Conservation (phyloP, 2,113 vertebrate genomes). For the Piprites chloris region DNA sequence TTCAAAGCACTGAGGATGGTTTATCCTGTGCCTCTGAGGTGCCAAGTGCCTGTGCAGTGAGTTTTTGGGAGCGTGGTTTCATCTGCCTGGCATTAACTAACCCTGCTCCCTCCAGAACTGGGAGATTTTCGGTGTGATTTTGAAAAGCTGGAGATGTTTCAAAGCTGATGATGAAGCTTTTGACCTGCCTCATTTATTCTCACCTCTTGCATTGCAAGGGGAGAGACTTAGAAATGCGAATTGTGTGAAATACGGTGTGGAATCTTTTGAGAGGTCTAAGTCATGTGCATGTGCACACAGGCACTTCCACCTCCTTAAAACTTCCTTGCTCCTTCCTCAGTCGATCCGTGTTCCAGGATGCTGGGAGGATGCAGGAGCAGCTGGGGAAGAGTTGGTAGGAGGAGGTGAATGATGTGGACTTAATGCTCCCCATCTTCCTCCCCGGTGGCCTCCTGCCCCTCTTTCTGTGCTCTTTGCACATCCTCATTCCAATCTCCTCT, state of each 20-base stretch:
- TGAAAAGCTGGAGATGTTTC: background rate
- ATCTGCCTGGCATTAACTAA: background rate
- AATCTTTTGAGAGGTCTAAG: conserved; percentile 39
- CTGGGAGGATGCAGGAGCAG: background rate
- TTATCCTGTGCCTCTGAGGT: background rate
- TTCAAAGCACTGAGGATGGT: background rate
- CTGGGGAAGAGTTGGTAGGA: background rate
- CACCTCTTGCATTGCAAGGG: background rate
- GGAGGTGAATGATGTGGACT: background rate
- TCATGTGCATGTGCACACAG: background rate
- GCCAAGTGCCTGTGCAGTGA: rapidly evolving
- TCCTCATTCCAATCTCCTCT: background rate
- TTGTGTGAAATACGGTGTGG: background rate
- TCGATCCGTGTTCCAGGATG: rapidly evolving
- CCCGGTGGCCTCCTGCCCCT: background rate
- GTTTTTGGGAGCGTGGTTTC: background rate
- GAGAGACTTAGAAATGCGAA: conserved; percentile 9
- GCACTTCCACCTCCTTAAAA: background rate
- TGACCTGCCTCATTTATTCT: conserved; percentile 18
- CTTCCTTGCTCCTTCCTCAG: background rate
- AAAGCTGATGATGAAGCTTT: conserved; percentile 21
- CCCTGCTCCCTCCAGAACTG: background rate
- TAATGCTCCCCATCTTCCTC: rapidly evolving
- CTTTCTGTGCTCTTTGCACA: rapidly evolving
- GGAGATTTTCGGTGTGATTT: background rate